Conservation (phyloP, 2,113 vertebrate species). For the Orycteropus afer region DNA sequence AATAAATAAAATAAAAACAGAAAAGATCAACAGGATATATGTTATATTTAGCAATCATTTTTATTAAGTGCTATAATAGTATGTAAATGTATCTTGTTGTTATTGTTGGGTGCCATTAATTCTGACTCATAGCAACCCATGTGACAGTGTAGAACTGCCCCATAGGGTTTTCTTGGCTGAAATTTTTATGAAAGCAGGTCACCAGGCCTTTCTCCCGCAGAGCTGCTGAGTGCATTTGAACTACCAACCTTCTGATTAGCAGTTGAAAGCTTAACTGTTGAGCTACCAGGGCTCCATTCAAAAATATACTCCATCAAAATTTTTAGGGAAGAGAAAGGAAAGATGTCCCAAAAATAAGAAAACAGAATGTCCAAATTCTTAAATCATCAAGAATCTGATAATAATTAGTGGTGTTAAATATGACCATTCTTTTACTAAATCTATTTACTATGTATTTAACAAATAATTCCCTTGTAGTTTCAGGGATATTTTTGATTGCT, state of each 20-base stretch:
- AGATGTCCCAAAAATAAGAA: conserved; percentile 8
- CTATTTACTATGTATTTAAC: not conserved
- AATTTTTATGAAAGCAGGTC: too few species aligned
- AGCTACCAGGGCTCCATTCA: not conserved
- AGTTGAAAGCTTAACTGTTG: too few species aligned
- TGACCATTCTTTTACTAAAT: not conserved
- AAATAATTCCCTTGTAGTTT: not conserved
- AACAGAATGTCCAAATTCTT: not conserved
- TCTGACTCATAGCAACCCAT: too few species aligned
- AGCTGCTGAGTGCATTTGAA: too few species aligned
- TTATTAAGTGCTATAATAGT: not conserved
- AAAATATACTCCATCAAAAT: conserved; percentile 4
- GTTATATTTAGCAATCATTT: not conserved
- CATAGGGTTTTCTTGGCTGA: too few species aligned
- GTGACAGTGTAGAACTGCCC: too few species aligned
- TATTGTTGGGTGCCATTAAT: too few species aligned
- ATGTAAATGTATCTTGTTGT: too few species aligned
- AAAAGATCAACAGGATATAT: not conserved
- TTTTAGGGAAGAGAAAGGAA: not conserved
- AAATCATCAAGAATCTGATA: conserved; percentile 29
- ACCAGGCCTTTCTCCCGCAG: too few species aligned
- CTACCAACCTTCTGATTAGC: too few species aligned
- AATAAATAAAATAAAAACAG: too few species aligned
- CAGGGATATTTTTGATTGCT: not conserved
- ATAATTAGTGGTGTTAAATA: not conserved